Percentiles rank a stretch among this genome's conserved stretches.
These are phyloP conservation scores for Myanophis thanlyinensis DNA, from an alignment of 2,113 vertebrate species.

Conservation along the genomic window DNA sequence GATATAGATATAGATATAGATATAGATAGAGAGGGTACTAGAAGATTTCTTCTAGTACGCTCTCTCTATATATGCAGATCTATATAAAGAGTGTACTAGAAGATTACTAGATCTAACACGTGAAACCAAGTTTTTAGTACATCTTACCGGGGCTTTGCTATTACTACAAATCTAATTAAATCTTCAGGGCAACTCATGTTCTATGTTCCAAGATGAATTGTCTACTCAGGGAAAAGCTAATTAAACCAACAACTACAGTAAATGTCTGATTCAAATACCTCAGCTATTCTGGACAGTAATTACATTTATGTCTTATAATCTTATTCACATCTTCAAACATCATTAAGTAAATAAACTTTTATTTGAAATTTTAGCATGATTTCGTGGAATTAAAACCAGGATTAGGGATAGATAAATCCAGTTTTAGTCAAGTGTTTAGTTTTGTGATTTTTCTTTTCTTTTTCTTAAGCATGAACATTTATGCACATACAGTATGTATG, in stretches of 20 bases:
- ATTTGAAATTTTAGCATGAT: not conserved
- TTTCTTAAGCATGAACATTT: not conserved
- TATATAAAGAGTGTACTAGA: too few species aligned
- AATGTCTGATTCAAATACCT: not conserved
- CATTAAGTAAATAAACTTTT: not conserved
- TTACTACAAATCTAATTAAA: not conserved
- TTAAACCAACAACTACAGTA: not conserved
- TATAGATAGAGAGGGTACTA: too few species aligned
- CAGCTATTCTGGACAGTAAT: not conserved
- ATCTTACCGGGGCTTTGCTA: not conserved
- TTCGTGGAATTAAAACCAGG: not conserved
- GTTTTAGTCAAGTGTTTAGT: not conserved
- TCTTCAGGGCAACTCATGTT: not conserved
- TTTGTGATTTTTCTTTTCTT: not conserved
- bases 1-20: too few species aligned
- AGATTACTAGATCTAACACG: not conserved
- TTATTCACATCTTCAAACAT: not conserved
- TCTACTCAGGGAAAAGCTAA: not conserved
- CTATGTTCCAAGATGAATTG: not conserved
- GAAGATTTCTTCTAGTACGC: too few species aligned
- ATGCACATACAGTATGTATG: too few species aligned
- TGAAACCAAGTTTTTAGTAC: not conserved
- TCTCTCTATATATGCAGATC: too few species aligned
- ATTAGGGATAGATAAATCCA: not conserved
- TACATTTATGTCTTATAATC: too few species aligned